Evolutionary conservation across 53 echinoderm and acorn worm species (phyloP).

Genomic region (Glandiceps talaboti): DNA sequence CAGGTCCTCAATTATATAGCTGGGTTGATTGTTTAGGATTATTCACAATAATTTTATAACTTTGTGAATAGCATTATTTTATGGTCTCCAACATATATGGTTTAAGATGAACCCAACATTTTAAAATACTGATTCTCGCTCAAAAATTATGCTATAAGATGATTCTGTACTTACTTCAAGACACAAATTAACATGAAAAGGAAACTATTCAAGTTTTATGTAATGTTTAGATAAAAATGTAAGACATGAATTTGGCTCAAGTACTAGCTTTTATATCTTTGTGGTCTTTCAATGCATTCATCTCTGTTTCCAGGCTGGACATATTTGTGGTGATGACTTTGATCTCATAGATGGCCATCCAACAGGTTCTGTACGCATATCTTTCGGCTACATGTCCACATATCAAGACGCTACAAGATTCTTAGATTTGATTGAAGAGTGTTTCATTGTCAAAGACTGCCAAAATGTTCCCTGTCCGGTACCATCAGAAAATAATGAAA

Average conservation of each 20-base stretch:
- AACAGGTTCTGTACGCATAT: constrained; percentile 80
- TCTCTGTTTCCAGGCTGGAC: constrained; percentile 61
- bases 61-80: no score
- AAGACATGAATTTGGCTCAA: neutral
- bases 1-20: no score
- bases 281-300: neutral
- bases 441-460: constrained; percentile 29
- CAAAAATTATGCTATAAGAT: no score
- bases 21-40: no score
- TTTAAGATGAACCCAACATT: no score
- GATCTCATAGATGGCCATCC: constrained; percentile 84
- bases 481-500: neutral
- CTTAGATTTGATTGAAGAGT: constrained; percentile 37
- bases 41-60: no score
- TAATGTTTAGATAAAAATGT: constrained; percentile 1
- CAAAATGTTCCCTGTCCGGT: neutral
- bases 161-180: no score
- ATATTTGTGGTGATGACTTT: constrained; percentile 85
- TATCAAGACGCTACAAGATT: constrained; percentile 60
- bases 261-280: no score
- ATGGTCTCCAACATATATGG: no score
- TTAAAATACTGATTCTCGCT: no score
- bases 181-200: no score
- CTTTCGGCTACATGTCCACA: constrained; percentile 95
- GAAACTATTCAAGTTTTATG: neutral